These are phyloP conservation scores for Crocallis elinguaria DNA, from an alignment of 2,888 invertebrate species.

Conservation along the genomic window DNA sequence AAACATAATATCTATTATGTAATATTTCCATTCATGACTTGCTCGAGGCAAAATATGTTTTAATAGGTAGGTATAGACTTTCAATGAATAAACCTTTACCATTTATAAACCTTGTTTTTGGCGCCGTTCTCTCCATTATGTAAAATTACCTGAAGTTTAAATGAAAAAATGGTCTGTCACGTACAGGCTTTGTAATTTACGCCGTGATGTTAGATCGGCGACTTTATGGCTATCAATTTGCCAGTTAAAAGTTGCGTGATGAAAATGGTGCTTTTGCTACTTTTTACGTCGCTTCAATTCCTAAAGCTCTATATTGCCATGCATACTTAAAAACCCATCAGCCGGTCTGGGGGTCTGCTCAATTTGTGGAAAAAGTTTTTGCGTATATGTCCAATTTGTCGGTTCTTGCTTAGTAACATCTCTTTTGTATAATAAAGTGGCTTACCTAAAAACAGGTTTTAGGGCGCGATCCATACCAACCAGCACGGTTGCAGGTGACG, in stretches of 20 bases:
- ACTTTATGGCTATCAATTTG: constrained; percentile 25
- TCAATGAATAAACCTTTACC: background rate
- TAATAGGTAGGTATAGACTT: background rate
- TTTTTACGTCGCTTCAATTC: constrained; percentile 12
- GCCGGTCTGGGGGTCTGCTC: too few relatives aligned
- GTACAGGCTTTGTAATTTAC: constrained; percentile 19
- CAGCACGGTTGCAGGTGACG: too few relatives aligned
- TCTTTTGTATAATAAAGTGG: too few relatives aligned
- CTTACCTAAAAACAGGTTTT: too few relatives aligned
- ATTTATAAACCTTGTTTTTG: background rate
- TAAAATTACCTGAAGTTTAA: constrained; percentile 16
- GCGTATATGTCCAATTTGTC: too few relatives aligned
- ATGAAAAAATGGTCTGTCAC: constrained; percentile 20
- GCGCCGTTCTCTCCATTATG: background rate
- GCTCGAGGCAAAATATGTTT: background rate
- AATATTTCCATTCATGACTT: too few relatives aligned
- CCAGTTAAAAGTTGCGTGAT: constrained; percentile 23
- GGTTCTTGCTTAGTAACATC: too few relatives aligned
- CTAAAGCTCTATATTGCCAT: too few relatives aligned
- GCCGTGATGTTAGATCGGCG: constrained; percentile 12
- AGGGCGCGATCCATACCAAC: too few relatives aligned
- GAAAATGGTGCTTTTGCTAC: constrained; percentile 4
- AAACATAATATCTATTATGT: too few relatives aligned
- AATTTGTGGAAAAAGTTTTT: too few relatives aligned
- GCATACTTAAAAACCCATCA: too few relatives aligned